Evolutionary conservation across 53 echinoderm and acorn worm species (phyloP).

Genomic region (Henricia sp.): DNA sequence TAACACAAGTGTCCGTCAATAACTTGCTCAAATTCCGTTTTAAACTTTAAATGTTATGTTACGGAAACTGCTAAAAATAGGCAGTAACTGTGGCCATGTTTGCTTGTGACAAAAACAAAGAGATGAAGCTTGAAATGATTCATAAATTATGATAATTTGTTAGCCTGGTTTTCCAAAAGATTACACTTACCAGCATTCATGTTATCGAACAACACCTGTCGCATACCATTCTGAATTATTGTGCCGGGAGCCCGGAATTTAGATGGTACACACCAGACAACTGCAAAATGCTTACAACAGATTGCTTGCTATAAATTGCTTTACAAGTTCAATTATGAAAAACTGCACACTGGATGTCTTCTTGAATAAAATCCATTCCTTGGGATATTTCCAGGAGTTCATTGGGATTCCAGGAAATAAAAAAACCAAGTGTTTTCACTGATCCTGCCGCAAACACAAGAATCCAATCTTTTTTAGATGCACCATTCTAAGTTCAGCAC

Average conservation of each 20-base stretch:
- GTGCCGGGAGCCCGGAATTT: not conserved
- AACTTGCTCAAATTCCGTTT: not conserved
- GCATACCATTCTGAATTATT: not conserved
- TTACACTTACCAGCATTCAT: constrained; percentile 30
- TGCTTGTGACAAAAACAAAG: too few relatives aligned
- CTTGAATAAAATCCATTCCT: not conserved
- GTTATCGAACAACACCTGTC: constrained; percentile 19
- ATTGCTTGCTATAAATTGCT: not conserved
- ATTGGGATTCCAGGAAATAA: too few relatives aligned
- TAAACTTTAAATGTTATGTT: not conserved
- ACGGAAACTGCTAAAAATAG: too few relatives aligned
- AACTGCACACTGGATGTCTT: not conserved
- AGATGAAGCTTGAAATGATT: not conserved
- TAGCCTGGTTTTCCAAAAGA: not conserved
- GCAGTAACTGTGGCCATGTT: not conserved
- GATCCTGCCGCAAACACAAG: too few relatives aligned
- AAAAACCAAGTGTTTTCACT: too few relatives aligned
- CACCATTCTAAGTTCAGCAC: too few relatives aligned
- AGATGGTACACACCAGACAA: not conserved
- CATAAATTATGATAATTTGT: not conserved
- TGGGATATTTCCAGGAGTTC: too few relatives aligned
- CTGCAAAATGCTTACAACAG: not conserved
- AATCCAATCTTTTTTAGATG: too few relatives aligned
- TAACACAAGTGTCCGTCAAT: not conserved
- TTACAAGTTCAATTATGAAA: not conserved